Conservation (phyloP, 2,888 invertebrate genomes). For the Mycogona germanica region DNA sequence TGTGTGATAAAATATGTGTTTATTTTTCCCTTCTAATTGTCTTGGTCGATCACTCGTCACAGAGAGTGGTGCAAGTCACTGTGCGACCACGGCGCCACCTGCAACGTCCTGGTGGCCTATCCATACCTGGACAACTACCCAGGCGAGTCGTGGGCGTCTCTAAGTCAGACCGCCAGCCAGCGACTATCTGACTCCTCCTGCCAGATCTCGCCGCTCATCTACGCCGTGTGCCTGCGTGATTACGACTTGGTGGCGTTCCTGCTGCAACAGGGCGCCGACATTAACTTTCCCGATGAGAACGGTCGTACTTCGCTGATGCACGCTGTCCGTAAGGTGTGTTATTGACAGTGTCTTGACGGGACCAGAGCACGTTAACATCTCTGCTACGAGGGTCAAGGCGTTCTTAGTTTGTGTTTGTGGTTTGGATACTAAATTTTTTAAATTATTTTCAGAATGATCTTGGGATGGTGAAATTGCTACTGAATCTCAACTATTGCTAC, state of each 20-base stretch:
- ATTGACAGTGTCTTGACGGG: too few relatives aligned
- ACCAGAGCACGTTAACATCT: not conserved
- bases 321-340: conserved; percentile 34
- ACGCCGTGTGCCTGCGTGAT: conserved; percentile 32
- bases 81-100: conserved; percentile 5
- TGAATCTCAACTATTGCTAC: conserved; percentile 30
- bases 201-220: conserved; percentile 32
- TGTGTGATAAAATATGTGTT: too few relatives aligned
- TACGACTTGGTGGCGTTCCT: conserved; percentile 31
- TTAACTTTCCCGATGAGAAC: conserved; percentile 33
- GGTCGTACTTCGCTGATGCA: conserved; percentile 36
- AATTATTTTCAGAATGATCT: conserved; percentile 31
- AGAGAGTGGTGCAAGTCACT: conserved; percentile 19
- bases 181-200: conserved; percentile 13
- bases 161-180: not conserved
- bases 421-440: not conserved
- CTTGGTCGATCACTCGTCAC: not conserved
- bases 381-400: not conserved
- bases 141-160: conserved; percentile 8
- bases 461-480: conserved; percentile 33
- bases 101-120: conserved; percentile 15
- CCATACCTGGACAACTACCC: conserved; percentile 12
- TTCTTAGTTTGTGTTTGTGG: conserved; percentile 11
- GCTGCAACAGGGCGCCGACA: conserved; percentile 31
- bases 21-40: not conserved